phyloP scores from a whole-genome alignment of 1,140 invertebrate genomes.

The Drosophila sulfurigaster region DNA sequence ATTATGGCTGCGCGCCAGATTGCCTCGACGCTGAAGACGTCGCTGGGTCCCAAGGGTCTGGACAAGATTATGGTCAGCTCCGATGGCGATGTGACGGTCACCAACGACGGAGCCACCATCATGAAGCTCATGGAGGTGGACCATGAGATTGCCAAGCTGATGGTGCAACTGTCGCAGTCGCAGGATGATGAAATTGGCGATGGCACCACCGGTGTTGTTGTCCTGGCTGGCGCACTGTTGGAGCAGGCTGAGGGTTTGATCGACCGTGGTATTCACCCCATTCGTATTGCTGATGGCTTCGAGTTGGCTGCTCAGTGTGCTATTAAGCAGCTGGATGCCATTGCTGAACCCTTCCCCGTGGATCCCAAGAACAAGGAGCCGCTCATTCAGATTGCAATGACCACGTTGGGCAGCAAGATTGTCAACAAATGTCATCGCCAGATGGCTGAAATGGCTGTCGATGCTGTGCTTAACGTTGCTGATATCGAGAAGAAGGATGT shows the following conservation, averaged over 20 bases:
- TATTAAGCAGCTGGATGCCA: slow-evolving; percentile 93
- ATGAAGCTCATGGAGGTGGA: slow-evolving; percentile 99
- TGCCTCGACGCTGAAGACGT: slow-evolving; percentile 95
- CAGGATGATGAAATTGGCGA: slow-evolving; percentile 99
- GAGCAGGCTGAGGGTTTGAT: slow-evolving; percentile 97
- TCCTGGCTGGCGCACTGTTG: slow-evolving; percentile 92
- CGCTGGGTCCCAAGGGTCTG: slow-evolving; percentile 97
- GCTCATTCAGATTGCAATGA: slow-evolving; percentile 98
- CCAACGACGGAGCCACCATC: slow-evolving; percentile 99
- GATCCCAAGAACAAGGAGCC: slow-evolving; percentile 93
- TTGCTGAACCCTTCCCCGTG: slow-evolving; percentile 96
- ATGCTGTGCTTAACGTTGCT: slow-evolving; percentile 90
- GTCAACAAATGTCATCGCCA: slow-evolving; percentile 96
- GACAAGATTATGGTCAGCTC: slow-evolving; percentile 98
- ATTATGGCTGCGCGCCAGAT: slow-evolving; percentile 97
- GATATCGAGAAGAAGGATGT: slow-evolving; percentile 98
- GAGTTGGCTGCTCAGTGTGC: slow-evolving; percentile 98
- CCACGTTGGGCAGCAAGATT: slow-evolving; percentile 99
- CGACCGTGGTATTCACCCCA: slow-evolving; percentile 99
- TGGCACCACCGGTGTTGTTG: slow-evolving; percentile 99
- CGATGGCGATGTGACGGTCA: slow-evolving; percentile 99
- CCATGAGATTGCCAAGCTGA: slow-evolving; percentile 98
- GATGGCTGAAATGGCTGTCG: slow-evolving; percentile 99
- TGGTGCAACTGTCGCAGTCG: slow-evolving; percentile 99
- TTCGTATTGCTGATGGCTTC: slow-evolving; percentile 99